phyloP scores from a whole-genome alignment of 2,888 invertebrate species.

The Magallana nippona region DNA sequence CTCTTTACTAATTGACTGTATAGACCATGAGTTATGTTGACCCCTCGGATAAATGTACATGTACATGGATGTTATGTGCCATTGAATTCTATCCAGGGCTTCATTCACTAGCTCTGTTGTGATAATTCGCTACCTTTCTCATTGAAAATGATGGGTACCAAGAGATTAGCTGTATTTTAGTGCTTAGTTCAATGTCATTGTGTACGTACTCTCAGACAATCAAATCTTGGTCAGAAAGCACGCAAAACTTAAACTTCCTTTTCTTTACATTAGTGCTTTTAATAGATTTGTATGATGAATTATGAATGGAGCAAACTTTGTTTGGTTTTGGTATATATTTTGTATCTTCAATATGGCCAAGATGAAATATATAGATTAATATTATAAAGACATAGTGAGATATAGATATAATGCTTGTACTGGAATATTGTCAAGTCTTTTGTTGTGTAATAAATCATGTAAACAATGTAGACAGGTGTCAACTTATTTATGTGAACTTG shows the following conservation, averaged over 20 bases:
- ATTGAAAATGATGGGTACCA: background rate
- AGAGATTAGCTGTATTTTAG: background rate
- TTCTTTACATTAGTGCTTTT: background rate
- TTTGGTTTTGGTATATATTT: background rate
- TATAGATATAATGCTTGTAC: too few species aligned
- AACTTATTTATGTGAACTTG: too few species aligned
- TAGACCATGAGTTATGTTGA: background rate
- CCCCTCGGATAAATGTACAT: too few species aligned
- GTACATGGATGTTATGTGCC: too few species aligned
- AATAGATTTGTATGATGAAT: background rate
- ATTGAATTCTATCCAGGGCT: too few species aligned
- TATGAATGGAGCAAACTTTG: background rate
- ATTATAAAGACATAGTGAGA: background rate
- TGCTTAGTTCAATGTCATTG: background rate
- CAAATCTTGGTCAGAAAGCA: background rate
- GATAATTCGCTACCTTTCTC: background rate
- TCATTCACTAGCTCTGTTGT: too few species aligned
- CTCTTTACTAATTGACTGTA: background rate
- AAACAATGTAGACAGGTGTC: too few species aligned
- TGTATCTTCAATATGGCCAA: background rate
- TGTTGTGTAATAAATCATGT: too few species aligned
- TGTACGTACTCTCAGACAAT: background rate
- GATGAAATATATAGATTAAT: background rate
- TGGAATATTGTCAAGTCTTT: too few species aligned
- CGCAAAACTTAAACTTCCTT: background rate